Evolutionary conservation across 2,113 vertebrate species (phyloP).

Genomic region (Taurulus bubalis): DNA sequence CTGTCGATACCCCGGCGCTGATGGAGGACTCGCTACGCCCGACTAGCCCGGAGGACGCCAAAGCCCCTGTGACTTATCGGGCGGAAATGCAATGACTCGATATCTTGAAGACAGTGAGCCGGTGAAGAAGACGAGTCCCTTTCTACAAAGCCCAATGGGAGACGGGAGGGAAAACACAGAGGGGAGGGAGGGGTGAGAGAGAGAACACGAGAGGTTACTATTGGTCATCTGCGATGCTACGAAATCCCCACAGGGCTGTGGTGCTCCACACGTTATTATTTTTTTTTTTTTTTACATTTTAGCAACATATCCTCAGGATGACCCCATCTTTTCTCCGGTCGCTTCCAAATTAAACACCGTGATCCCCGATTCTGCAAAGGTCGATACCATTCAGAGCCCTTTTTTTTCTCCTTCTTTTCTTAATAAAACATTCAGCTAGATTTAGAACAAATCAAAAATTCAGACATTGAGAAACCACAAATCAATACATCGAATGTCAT

Average conservation of each 20-base stretch:
- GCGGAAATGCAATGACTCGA: slow-evolving; percentile 48
- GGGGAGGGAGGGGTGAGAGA: slow-evolving; percentile 51
- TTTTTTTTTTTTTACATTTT: too few species aligned
- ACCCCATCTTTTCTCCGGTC: not conserved
- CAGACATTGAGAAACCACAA: slow-evolving; percentile 14
- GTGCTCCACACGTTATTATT: slow-evolving; percentile 30
- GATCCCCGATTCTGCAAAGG: not conserved
- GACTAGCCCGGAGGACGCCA: slow-evolving; percentile 31
- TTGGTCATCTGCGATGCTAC: slow-evolving; percentile 76
- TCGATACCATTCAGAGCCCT: not conserved
- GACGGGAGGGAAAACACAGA: slow-evolving; percentile 65
- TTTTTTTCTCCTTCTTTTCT: too few species aligned
- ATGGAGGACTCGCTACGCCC: slow-evolving; percentile 15
- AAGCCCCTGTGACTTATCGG: slow-evolving; percentile 43
- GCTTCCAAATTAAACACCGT: slow-evolving; percentile 4
- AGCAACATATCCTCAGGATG: too few species aligned
- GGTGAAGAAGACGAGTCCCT: slow-evolving; percentile 67
- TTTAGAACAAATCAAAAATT: slow-evolving; percentile 3
- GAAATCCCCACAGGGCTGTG: slow-evolving; percentile 62
- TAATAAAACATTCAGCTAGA: not conserved
- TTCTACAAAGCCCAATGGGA: slow-evolving; percentile 72
- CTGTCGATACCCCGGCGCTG: slow-evolving; percentile 24
- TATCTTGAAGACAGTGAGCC: slow-evolving; percentile 59
- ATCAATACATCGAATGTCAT: slow-evolving; percentile 15
- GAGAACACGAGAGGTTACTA: slow-evolving; percentile 81